Percentiles rank a stretch among this genome's conserved stretches.
phyloP scores from a whole-genome alignment of 2,797 vertebrate species.

The Euthynnus affinis region DNA sequence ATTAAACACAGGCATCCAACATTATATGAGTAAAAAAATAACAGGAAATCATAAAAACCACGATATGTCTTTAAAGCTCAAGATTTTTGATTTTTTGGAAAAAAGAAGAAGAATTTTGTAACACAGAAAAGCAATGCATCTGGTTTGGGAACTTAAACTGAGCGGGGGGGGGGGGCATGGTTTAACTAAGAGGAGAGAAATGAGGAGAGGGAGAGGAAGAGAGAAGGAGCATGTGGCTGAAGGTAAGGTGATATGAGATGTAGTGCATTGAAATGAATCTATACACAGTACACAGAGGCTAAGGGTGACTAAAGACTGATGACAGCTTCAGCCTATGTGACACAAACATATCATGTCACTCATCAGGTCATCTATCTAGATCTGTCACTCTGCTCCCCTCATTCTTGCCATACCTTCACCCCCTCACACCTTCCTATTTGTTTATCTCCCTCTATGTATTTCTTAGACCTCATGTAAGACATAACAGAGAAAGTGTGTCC shows the following conservation, averaged over 20 bases:
- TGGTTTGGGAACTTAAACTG: background rate
- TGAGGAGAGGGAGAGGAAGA: background rate
- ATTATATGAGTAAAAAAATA: too few species aligned
- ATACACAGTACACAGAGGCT: conserved; percentile 1
- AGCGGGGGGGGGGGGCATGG: background rate
- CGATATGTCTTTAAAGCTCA: too few species aligned
- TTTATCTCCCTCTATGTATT: conserved; percentile 8
- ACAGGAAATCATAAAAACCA: too few species aligned
- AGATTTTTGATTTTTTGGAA: background rate
- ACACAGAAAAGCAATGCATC: conserved; percentile 2
- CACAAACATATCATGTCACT: conserved; percentile 41
- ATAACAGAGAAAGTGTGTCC: conserved; percentile 24
- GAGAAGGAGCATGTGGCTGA: background rate
- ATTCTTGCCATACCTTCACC: conserved; percentile 31
- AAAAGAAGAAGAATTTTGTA: background rate
- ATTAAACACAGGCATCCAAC: too few species aligned
- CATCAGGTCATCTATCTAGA: conserved; percentile 31
- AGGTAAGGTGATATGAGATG: conserved; percentile 15
- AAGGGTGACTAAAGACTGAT: conserved; percentile 18
- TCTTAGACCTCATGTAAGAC: conserved; percentile 28
- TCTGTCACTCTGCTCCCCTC: conserved; percentile 3
- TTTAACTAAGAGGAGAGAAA: background rate
- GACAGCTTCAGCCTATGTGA: conserved; percentile 27
- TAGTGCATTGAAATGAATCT: conserved; percentile 13
- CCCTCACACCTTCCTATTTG: conserved; percentile 6